These are phyloP conservation scores for Metopia argyrocephala DNA, from an alignment of 2,888 invertebrate genomes.

Conservation along the genomic window DNA sequence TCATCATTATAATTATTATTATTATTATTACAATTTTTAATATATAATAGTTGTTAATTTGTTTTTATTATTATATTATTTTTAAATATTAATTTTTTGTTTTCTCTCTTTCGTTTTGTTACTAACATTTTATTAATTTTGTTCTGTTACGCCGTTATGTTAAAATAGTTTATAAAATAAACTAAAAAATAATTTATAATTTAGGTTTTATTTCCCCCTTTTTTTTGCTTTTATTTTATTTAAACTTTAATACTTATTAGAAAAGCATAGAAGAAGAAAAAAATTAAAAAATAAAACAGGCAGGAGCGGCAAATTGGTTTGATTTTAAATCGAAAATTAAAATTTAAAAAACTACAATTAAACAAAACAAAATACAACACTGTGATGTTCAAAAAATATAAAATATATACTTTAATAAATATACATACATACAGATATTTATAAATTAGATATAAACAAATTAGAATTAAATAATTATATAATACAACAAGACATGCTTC, in stretches of 20 bases:
- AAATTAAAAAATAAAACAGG: conserved; percentile 8
- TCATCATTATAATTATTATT: neutral
- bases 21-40: conserved; percentile 10
- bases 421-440: neutral
- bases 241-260: too few relatives aligned
- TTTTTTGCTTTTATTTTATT: conserved; percentile 1
- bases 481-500: neutral
- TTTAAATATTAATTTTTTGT: conserved; percentile 37
- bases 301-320: conserved; percentile 62
- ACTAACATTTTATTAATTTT: conserved; percentile 51
- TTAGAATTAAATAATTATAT: conserved; percentile 8
- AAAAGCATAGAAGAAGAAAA: too few relatives aligned
- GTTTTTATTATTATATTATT: conserved; percentile 37
- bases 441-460: neutral
- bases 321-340: conserved; percentile 57
- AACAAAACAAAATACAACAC: conserved; percentile 64
- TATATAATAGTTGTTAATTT: conserved; percentile 39
- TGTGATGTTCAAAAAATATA: conserved; percentile 62
- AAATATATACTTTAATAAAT: conserved; percentile 27
- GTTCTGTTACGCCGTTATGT: conserved; percentile 37
- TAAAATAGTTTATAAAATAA: conserved; percentile 47
- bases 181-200: conserved; percentile 13
- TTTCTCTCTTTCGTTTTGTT: conserved; percentile 45
- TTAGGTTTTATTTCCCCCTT: conserved; percentile 33
- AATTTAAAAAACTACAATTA: conserved; percentile 63